Percentiles rank a stretch among this genome's conserved stretches.
These are phyloP conservation scores for Ploceus nigricollis DNA, from an alignment of 2,113 vertebrate species.

Conservation along the genomic window DNA sequence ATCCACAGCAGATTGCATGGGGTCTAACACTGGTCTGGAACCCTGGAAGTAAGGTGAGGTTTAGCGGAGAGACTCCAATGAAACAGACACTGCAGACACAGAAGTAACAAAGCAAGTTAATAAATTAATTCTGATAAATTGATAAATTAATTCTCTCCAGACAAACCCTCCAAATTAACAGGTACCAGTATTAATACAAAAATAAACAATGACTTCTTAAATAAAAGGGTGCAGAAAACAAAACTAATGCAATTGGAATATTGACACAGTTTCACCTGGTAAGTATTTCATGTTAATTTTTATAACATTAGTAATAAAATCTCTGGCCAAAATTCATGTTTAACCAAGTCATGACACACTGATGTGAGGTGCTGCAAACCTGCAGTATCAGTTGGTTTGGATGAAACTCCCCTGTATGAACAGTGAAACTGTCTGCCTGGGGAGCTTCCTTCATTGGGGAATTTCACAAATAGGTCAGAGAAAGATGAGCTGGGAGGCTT, in stretches of 20 bases:
- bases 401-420: neutral
- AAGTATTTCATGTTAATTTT: neutral
- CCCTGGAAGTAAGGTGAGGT: neutral
- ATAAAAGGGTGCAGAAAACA: neutral
- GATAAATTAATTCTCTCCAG: neutral
- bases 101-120: neutral
- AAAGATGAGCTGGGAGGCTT: neutral
- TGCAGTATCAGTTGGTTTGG: neutral
- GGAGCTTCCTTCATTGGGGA: neutral
- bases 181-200: neutral
- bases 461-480: constrained; percentile 28
- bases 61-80: neutral
- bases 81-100: neutral
- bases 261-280: neutral
- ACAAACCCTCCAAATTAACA: neutral
- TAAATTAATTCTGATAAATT: neutral
- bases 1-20: neutral
- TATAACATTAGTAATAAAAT: neutral
- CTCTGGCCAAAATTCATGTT: neutral
- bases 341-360: neutral
- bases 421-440: neutral
- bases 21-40: neutral
- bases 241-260: neutral
- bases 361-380: neutral
- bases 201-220: neutral